Evolutionary conservation across 2,113 vertebrate genomes (phyloP).

Genomic region (Narcine bancroftii): DNA sequence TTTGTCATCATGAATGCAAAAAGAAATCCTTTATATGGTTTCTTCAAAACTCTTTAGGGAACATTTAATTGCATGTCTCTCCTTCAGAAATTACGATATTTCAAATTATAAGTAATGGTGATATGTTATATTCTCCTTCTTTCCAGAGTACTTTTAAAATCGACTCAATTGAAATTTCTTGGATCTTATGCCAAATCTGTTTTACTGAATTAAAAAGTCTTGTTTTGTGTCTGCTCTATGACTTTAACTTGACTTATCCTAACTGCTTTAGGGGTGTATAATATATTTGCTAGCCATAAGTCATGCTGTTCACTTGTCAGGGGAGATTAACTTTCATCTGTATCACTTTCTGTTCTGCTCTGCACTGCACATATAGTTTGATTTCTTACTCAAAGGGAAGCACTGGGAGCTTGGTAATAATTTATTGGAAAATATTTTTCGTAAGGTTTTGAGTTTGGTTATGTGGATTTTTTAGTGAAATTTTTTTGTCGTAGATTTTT

Average conservation of each 20-base stretch:
- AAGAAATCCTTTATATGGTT: not conserved
- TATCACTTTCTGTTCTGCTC: not conserved
- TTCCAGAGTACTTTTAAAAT: not conserved
- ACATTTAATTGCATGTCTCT: not conserved
- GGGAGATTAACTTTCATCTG: conserved; percentile 23
- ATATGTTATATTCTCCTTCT: not conserved
- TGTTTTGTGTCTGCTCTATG: not conserved
- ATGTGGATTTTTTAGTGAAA: not conserved
- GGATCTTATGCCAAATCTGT: not conserved
- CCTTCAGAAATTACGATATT: not conserved
- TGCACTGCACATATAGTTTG: not conserved
- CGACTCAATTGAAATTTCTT: not conserved
- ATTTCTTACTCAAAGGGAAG: not conserved
- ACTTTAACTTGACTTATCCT: not conserved
- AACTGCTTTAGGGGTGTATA: not conserved
- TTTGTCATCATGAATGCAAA: not conserved
- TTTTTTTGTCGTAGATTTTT: not conserved
- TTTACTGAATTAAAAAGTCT: not conserved
- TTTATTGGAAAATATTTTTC: not conserved
- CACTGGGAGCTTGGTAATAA: not conserved
- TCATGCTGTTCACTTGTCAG: conserved; percentile 18
- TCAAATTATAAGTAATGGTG: not conserved
- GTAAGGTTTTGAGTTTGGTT: not conserved
- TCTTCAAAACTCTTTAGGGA: not conserved
- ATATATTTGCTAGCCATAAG: not conserved